Base-by-base conservation (phyloP, 2,888 invertebrate genomes). In the Lomographa bimaculata region DNA sequence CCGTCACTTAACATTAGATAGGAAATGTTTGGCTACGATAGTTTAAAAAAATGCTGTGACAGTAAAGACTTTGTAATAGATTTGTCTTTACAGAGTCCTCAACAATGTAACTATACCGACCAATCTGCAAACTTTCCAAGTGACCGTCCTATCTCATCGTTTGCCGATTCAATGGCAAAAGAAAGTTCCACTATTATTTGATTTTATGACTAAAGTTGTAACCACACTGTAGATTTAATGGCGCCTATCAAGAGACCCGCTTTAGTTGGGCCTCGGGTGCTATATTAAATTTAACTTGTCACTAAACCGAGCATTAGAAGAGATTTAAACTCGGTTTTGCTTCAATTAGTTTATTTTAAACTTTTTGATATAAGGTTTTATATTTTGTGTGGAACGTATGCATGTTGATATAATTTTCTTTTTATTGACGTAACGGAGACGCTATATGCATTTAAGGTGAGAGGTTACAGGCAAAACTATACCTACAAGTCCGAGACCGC, bases 201-300 rank as follows among this genome's bases (percentile, higher is more conserved):
- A 56, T 60, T 64, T 65, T 61, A 64, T 48, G 34, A 35, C 24
- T 18, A 19, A 53, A 58, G 46, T 60, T 64, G 46, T 46, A 53
- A 50, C 52, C 51, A 38, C 40, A 46, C 38, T 37, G 37, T 35
- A 41, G 44, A 46, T 51, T 54, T 61, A 54, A 60, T 57, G 51
- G 45, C 41, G 40, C 27, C 49, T 54, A 53, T 51, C 57, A 50
- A 17, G 41, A 49, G 48, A 46, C 24, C 29, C 16, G 27, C 14
- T 34, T 32, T 24, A 30, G 20, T 46, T 45, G 34, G 28, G 27
- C 19, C 40, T 42, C 33, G 42, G 27, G 34, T 40, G 35, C 23
- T 36, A 40, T 53, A 47, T 43, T 53, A 47, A 53, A 47, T 53
- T 53, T 40, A 53, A 47, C 35, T 45, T 43, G 46, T 42, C 46